Percentiles rank a stretch among this genome's conserved stretches.
Conservation (phyloP, 2,113 vertebrate species). For the Epinephelus fuscoguttatus region DNA sequence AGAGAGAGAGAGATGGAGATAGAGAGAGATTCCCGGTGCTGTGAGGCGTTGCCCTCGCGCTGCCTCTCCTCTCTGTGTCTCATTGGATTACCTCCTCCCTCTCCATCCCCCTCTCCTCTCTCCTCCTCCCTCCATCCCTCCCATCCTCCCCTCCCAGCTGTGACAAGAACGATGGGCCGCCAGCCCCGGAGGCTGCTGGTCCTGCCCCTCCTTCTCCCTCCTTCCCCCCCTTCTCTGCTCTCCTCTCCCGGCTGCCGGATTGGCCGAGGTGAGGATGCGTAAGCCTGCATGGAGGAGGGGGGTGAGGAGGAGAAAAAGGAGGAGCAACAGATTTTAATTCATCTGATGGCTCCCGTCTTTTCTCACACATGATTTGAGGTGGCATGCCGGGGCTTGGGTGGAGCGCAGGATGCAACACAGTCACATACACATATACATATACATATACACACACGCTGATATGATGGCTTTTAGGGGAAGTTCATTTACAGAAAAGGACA, state of each 20-base stretch:
- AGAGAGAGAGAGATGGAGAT: slow-evolving; percentile 59
- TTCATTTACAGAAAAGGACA: slow-evolving; percentile 39
- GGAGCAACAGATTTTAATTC: slow-evolving; percentile 79
- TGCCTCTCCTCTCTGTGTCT: slow-evolving; percentile 80
- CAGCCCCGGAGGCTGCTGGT: slow-evolving; percentile 72
- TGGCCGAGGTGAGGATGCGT: slow-evolving; percentile 69
- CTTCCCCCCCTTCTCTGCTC: not conserved
- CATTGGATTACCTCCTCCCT: slow-evolving; percentile 82
- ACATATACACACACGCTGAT: slow-evolving; percentile 2
- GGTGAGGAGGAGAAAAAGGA: slow-evolving; percentile 60
- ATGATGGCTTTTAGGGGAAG: slow-evolving; percentile 21
- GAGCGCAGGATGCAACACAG: slow-evolving; percentile 28
- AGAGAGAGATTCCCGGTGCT: slow-evolving; percentile 74
- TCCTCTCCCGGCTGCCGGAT: slow-evolving; percentile 52
- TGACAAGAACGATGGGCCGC: slow-evolving; percentile 76
- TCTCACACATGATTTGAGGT: slow-evolving; percentile 65
- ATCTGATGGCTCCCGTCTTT: slow-evolving; percentile 75
- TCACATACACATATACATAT: slow-evolving; percentile 11
- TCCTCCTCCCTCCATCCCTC: slow-evolving; percentile 45
- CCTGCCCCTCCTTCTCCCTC: slow-evolving; percentile 63
- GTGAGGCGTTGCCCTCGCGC: slow-evolving; percentile 80
- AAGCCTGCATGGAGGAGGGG: slow-evolving; percentile 37
- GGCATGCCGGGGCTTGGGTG: slow-evolving; percentile 47
- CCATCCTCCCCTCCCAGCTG: slow-evolving; percentile 80
- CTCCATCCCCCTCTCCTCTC: slow-evolving; percentile 23